Evolutionary conservation across 1,140 invertebrate species (phyloP).

Genomic region (Cotesia typhae): DNA sequence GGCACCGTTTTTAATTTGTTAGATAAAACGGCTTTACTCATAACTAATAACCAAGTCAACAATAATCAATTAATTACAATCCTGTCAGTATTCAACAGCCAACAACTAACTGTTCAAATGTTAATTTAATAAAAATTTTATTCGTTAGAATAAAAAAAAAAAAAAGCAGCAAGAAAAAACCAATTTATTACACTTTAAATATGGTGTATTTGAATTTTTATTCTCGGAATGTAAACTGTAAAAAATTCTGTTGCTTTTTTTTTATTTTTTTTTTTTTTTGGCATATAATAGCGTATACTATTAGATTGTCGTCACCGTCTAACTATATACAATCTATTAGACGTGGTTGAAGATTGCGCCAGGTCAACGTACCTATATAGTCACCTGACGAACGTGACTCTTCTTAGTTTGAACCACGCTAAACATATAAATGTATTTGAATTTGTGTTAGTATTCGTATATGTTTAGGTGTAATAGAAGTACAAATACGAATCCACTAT

Average conservation of each 20-base stretch:
- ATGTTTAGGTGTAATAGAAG: background rate
- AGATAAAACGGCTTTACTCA: no score
- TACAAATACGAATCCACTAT: slow-evolving; percentile 16
- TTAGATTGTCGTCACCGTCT: slow-evolving; percentile 3
- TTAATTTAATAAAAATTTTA: no score
- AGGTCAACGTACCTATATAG: slow-evolving; percentile 53
- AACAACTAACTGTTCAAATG: no score
- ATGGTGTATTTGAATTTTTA: background rate
- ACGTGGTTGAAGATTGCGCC: slow-evolving; percentile 41
- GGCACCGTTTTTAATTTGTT: no score
- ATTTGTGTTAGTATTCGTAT: no score
- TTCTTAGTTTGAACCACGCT: slow-evolving; percentile 39
- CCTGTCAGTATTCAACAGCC: no score
- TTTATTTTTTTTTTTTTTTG: slow-evolving; percentile 1
- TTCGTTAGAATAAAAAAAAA: no score
- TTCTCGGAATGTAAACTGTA: background rate
- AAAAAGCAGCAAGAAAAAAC: no score
- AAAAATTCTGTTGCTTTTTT: background rate
- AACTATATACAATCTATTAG: slow-evolving; percentile 2
- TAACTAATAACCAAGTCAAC: no score
- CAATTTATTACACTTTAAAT: no score
- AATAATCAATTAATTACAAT: no score
- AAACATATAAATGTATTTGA: no score
- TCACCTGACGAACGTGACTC: slow-evolving; percentile 49
- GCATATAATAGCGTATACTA: background rate